phyloP scores from a whole-genome alignment of 2,113 vertebrate species.

The Apaloderma vittatum region DNA sequence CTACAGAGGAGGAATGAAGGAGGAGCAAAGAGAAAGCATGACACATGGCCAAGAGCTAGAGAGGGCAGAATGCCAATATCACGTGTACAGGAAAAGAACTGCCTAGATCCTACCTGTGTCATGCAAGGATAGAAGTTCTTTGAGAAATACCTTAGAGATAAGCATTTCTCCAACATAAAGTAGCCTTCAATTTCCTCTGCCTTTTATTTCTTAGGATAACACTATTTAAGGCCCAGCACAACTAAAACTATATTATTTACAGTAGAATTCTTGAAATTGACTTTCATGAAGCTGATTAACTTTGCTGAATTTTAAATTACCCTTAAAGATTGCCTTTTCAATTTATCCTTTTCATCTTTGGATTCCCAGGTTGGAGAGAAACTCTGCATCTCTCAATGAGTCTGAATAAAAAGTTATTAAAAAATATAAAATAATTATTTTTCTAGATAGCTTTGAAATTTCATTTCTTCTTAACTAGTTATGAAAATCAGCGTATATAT shows the following conservation, averaged over 20 bases:
- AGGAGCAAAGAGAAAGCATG: neutral
- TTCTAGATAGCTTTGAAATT: neutral
- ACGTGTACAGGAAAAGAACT: neutral
- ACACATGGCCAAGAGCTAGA: neutral
- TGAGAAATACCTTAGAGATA: neutral
- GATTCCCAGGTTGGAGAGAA: neutral
- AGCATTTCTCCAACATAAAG: neutral
- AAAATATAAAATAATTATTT: neutral
- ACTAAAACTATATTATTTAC: neutral
- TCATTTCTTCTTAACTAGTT: neutral
- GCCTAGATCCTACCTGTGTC: neutral
- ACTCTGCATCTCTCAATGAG: neutral
- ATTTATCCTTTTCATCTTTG: constrained; percentile 4
- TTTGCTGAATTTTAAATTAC: neutral
- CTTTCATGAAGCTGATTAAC: neutral
- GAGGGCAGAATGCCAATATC: neutral
- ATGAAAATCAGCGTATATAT: neutral
- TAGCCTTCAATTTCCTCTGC: neutral
- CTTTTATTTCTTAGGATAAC: neutral
- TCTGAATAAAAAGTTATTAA: neutral
- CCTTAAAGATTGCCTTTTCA: neutral
- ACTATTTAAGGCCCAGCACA: neutral
- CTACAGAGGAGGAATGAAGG: neutral
- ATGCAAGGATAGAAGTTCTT: neutral
- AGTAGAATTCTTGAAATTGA: neutral